phyloP scores from a whole-genome alignment of 2,113 vertebrate species.

The Eulacestoma nigropectus region DNA sequence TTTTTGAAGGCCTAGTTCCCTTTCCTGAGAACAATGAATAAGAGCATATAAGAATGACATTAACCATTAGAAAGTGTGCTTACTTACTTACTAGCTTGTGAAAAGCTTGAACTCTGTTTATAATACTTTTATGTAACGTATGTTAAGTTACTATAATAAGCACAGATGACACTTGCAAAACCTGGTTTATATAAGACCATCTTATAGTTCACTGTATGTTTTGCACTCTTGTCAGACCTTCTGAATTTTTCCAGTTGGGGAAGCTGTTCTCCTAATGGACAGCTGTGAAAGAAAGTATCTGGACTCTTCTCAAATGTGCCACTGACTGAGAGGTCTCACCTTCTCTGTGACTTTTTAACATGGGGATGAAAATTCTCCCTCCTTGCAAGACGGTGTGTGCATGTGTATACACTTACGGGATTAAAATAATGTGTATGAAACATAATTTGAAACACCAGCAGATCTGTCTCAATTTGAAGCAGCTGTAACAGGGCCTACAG shows the following conservation, averaged over 20 bases:
- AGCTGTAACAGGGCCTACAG: neutral
- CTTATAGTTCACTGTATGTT: neutral
- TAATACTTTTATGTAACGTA: neutral
- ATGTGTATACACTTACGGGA: rapidly evolving
- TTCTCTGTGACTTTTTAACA: neutral
- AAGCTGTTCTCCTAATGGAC: neutral
- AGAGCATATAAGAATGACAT: neutral
- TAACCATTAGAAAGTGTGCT: neutral
- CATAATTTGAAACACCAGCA: neutral
- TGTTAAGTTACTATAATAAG: neutral
- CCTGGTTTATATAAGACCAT: neutral
- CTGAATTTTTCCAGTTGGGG: neutral
- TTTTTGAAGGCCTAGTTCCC: neutral
- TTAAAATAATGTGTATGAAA: neutral
- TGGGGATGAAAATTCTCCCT: neutral
- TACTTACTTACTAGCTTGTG: neutral
- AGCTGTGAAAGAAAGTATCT: neutral
- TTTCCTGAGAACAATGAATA: neutral
- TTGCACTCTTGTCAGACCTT: neutral
- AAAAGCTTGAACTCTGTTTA: neutral
- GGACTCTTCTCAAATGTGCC: neutral
- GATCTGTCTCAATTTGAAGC: neutral
- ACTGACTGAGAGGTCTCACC: neutral
- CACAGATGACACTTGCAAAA: neutral
- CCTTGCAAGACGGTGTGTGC: neutral